A percentile compares a stretch with the other conserved stretches of the same genome.
Evolutionary conservation across 2,797 vertebrate species (phyloP).

Genomic region (Onychomys arenicola): DNA sequence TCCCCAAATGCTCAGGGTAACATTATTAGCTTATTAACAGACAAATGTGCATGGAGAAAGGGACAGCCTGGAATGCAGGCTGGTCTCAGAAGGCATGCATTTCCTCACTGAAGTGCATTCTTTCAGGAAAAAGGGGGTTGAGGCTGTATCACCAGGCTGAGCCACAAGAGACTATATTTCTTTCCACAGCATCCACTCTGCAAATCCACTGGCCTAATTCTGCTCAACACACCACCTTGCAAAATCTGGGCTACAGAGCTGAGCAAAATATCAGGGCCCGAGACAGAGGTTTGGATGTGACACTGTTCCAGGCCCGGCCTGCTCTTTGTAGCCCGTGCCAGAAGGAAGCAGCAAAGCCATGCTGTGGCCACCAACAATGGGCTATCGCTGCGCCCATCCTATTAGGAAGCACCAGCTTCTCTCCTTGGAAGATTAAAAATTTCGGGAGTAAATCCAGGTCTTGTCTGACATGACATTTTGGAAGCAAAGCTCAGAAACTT

Average conservation of each 20-base stretch:
- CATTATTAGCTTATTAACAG: too few relatives aligned
- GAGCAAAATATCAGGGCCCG: not conserved
- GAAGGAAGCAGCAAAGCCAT: not conserved
- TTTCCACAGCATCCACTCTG: rapidly evolving
- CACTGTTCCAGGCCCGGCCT: not conserved
- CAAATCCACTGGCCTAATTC: not conserved
- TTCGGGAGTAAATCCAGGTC: constrained; percentile 75
- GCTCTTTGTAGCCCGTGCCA: not conserved
- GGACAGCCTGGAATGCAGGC: not conserved
- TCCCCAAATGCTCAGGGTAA: rapidly evolving
- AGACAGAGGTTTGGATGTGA: constrained; percentile 42
- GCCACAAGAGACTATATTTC: rapidly evolving
- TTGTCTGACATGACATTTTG: constrained; percentile 82
- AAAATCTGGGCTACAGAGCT: not conserved
- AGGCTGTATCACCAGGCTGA: rapidly evolving
- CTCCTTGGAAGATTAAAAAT: constrained; percentile 81
- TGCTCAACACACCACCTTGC: not conserved
- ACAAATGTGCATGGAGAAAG: rapidly evolving
- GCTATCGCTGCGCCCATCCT: constrained; percentile 1
- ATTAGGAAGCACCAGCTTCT: constrained; percentile 62
- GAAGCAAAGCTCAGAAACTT: constrained; percentile 77
- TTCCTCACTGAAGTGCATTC: rapidly evolving
- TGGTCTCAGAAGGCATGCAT: too few relatives aligned
- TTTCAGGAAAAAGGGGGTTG: rapidly evolving
- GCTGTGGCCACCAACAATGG: not conserved